These are phyloP conservation scores for Catharus minimus DNA, from an alignment of 2,113 vertebrate species.

Conservation along the genomic window DNA sequence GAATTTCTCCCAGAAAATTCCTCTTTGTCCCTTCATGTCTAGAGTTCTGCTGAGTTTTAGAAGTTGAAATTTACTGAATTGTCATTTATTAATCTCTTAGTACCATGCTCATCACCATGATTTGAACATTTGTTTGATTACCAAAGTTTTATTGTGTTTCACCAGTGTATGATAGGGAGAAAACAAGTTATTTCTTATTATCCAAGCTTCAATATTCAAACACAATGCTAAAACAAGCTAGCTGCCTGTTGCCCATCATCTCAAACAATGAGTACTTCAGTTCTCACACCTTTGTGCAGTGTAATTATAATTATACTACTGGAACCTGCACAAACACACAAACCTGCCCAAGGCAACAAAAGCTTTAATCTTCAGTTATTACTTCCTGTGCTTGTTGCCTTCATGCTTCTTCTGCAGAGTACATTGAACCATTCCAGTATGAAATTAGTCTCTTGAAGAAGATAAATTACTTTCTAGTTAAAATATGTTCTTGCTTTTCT, in stretches of 20 bases:
- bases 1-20: neutral
- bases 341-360: neutral
- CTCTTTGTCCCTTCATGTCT: neutral
- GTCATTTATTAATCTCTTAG: neutral
- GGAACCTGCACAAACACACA: constrained; percentile 4
- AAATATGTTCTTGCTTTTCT: neutral
- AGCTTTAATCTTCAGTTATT: constrained; percentile 36
- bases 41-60: neutral
- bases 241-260: neutral
- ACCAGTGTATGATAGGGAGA: neutral
- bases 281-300: neutral
- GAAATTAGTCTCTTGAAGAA: constrained; percentile 27
- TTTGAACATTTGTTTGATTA: neutral
- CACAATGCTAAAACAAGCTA: neutral
- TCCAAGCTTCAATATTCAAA: constrained; percentile 41
- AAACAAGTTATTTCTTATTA: neutral
- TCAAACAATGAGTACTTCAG: constrained; percentile 1
- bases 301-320: constrained; percentile 28
- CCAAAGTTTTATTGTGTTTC: neutral
- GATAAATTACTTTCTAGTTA: neutral
- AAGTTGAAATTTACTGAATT: neutral
- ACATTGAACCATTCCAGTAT: neutral
- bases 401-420: neutral
- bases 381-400: neutral
- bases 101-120: neutral